phyloP scores from a whole-genome alignment of 2,888 invertebrate genomes.

The Griposia aprilina region DNA sequence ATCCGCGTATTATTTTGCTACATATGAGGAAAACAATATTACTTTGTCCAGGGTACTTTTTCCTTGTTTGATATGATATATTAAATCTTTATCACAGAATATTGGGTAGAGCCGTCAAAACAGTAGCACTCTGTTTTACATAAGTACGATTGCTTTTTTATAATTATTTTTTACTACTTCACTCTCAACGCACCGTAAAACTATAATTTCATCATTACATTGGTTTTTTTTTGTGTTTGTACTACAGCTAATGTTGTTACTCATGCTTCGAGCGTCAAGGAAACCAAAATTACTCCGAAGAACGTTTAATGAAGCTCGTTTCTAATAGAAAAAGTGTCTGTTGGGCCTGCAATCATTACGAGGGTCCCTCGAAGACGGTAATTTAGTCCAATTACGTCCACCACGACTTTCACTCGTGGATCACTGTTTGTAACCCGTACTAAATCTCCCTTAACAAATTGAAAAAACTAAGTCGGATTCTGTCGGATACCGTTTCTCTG shows the following conservation, averaged over 20 bases:
- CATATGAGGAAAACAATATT: conserved; percentile 49
- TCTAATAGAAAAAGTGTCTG: conserved; percentile 73
- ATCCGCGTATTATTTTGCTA: conserved; percentile 57
- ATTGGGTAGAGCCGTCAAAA: conserved; percentile 33
- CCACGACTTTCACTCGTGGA: conserved; percentile 73
- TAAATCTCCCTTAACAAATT: conserved; percentile 71
- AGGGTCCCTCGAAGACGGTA: conserved; percentile 72
- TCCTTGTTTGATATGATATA: conserved; percentile 5
- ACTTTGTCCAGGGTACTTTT: background rate
- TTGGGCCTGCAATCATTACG: conserved; percentile 67
- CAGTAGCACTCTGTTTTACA: conserved; percentile 63
- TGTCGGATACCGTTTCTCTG: conserved; percentile 61
- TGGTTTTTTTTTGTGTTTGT: conserved; percentile 52
- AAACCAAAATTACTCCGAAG: conserved; percentile 57
- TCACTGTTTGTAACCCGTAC: conserved; percentile 66
- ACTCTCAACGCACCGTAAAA: conserved; percentile 46
- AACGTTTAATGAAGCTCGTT: conserved; percentile 59
- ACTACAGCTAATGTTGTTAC: conserved; percentile 44
- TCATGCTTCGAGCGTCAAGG: conserved; percentile 47
- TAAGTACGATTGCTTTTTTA: conserved; percentile 49
- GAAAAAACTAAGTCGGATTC: conserved; percentile 65
- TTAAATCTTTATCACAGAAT: conserved; percentile 2
- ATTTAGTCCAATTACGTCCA: conserved; percentile 77
- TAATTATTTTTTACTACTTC: conserved; percentile 46
- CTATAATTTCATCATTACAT: conserved; percentile 57